These are phyloP conservation scores for Colostygia pectinataria DNA, from an alignment of 2,888 invertebrate genomes.

Conservation along the genomic window DNA sequence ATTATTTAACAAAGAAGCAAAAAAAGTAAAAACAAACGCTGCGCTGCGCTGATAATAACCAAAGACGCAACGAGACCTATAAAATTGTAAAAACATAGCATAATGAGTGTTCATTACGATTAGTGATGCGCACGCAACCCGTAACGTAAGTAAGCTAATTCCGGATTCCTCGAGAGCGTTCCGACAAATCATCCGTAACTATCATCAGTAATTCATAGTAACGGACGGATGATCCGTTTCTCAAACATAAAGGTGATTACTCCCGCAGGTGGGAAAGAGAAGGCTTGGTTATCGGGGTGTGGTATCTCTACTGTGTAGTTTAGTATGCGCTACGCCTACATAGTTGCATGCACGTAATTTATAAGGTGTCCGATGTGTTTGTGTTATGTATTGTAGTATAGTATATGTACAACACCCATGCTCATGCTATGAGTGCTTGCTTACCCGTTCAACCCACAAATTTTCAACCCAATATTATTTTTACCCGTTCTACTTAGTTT, in stretches of 20 bases:
- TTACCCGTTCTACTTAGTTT: too few relatives aligned
- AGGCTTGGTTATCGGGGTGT: constrained; percentile 66
- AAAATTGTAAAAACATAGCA: constrained; percentile 71
- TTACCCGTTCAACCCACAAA: too few relatives aligned
- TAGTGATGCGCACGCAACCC: constrained; percentile 52
- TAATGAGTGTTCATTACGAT: constrained; percentile 51
- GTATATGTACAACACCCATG: constrained; percentile 48
- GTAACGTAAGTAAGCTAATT: constrained; percentile 57
- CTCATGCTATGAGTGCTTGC: constrained; percentile 47
- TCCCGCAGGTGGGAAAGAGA: constrained; percentile 57
- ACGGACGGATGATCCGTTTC: constrained; percentile 44
- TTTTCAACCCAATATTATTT: too few relatives aligned
- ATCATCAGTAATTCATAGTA: constrained; percentile 42
- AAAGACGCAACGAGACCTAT: too few relatives aligned
- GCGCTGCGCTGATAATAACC: too few relatives aligned
- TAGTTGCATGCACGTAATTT: constrained; percentile 59
- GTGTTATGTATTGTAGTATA: too few relatives aligned
- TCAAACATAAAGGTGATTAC: constrained; percentile 38
- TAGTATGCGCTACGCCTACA: constrained; percentile 63
- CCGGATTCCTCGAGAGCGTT: constrained; percentile 32
- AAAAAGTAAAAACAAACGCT: constrained; percentile 73
- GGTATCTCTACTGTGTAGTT: constrained; percentile 60
- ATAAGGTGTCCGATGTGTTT: constrained; percentile 13
- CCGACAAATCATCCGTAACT: constrained; percentile 35
- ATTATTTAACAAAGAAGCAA: constrained; percentile 70